These are phyloP conservation scores for Picus viridis DNA, from an alignment of 2,797 vertebrate genomes.

Conservation along the genomic window DNA sequence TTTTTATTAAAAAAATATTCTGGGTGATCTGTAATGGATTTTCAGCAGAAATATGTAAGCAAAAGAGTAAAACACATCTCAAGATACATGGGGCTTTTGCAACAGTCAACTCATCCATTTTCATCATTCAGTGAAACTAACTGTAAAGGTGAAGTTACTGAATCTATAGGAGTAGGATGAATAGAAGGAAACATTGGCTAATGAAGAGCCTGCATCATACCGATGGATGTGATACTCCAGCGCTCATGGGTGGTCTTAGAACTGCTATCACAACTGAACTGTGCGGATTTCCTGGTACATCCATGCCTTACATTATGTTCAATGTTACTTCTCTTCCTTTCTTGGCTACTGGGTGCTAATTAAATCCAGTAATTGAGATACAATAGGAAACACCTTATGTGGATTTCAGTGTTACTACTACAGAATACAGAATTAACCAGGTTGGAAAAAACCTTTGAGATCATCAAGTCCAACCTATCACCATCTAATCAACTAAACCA, in stretches of 20 bases:
- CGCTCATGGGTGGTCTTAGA: not conserved
- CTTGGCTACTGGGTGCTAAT: not conserved
- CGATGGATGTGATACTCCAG: not conserved
- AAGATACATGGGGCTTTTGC: not conserved
- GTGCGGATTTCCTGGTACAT: not conserved
- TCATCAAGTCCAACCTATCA: too few relatives aligned
- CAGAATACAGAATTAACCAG: too few relatives aligned
- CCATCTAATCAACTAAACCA: not conserved
- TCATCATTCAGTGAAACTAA: not conserved
- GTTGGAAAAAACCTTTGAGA: not conserved
- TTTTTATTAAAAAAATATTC: constrained; percentile 53
- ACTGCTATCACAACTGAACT: not conserved
- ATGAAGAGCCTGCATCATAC: not conserved
- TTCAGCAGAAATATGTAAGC: not conserved
- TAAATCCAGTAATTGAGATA: not conserved
- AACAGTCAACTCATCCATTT: not conserved
- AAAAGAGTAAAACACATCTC: constrained; percentile 30
- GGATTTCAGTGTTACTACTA: constrained; percentile 4
- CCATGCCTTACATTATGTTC: not conserved
- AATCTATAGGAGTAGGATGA: not conserved
- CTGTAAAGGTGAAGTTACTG: not conserved
- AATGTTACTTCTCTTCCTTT: not conserved
- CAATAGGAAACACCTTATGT: not conserved
- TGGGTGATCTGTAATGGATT: constrained; percentile 14
- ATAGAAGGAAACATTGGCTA: not conserved